These are phyloP conservation scores for Liodrosophila aerea DNA, from an alignment of 2,888 invertebrate genomes.

Conservation along the genomic window DNA sequence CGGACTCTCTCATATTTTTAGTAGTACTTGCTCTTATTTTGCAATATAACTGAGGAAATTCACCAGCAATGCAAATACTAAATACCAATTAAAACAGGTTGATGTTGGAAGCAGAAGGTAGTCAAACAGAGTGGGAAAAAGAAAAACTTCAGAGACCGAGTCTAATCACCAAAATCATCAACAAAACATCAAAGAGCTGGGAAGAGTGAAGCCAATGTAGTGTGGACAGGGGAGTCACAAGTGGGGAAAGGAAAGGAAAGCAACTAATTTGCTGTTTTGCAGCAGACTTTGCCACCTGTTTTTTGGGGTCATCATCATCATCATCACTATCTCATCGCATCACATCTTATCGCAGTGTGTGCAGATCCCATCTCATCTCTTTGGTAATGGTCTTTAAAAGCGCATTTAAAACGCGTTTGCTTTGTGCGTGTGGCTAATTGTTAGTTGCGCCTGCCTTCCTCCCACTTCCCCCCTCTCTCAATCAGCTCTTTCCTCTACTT, in stretches of 20 bases:
- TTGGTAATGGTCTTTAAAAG: slow-evolving; percentile 60
- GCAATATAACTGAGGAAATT: neutral
- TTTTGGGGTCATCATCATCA: slow-evolving; percentile 49
- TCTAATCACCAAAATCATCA: slow-evolving; percentile 69
- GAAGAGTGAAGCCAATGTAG: slow-evolving; percentile 8
- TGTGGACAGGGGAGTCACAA: slow-evolving; percentile 3
- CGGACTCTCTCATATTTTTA: neutral
- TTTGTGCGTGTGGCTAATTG: slow-evolving; percentile 51
- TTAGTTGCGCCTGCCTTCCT: neutral
- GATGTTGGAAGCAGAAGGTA: slow-evolving; percentile 1
- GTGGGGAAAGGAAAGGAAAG: slow-evolving; percentile 17
- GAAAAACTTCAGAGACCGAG: neutral
- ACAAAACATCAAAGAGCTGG: slow-evolving; percentile 63
- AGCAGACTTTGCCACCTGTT: slow-evolving; percentile 43
- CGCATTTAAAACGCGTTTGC: slow-evolving; percentile 71
- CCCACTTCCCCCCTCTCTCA: neutral
- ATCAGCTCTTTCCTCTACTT: neutral
- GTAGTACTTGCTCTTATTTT: neutral
- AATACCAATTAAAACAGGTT: slow-evolving; percentile 47
- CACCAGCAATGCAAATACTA: slow-evolving; percentile 38
- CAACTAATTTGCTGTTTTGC: slow-evolving; percentile 39
- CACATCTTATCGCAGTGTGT: no score
- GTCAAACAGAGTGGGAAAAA: neutral
- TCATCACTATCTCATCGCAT: slow-evolving; percentile 9
- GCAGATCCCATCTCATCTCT: no score